Conservation (phyloP, 2,113 vertebrate genomes). For the Phalacrocorax brasilianus region DNA sequence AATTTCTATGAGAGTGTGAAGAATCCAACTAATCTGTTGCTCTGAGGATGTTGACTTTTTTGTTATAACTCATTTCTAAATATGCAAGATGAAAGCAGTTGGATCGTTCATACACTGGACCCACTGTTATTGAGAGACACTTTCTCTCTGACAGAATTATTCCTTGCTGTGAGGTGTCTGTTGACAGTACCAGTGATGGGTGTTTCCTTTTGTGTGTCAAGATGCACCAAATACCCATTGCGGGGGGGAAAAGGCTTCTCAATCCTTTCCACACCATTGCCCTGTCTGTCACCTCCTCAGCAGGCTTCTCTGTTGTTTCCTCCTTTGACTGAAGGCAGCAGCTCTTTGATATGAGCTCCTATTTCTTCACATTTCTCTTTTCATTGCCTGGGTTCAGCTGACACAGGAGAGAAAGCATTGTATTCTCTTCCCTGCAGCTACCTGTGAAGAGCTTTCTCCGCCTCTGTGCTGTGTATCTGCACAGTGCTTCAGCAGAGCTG, state of each 20-base stretch:
- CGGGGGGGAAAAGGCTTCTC: background rate
- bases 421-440: background rate
- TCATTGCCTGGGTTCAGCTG: background rate
- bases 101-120: background rate
- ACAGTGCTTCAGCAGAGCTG: background rate
- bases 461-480: background rate
- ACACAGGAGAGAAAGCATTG: background rate
- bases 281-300: background rate
- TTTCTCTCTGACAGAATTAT: background rate
- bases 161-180: background rate
- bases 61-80: background rate
- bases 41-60: background rate
- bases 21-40: background rate
- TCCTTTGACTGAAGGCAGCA: background rate
- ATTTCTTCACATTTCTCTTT: background rate
- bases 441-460: background rate
- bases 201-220: slow-evolving; percentile 3
- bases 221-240: background rate
- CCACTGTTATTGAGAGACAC: background rate
- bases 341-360: background rate
- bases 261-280: background rate
- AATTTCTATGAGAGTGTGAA: slow-evolving; percentile 29
- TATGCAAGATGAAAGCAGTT: background rate
- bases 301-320: slow-evolving; percentile 1
- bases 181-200: background rate